Evolutionary conservation across 2,888 invertebrate genomes (phyloP), one percentile per base, ranked within the genome.

Genomic region (Cenopis cana): DNA sequence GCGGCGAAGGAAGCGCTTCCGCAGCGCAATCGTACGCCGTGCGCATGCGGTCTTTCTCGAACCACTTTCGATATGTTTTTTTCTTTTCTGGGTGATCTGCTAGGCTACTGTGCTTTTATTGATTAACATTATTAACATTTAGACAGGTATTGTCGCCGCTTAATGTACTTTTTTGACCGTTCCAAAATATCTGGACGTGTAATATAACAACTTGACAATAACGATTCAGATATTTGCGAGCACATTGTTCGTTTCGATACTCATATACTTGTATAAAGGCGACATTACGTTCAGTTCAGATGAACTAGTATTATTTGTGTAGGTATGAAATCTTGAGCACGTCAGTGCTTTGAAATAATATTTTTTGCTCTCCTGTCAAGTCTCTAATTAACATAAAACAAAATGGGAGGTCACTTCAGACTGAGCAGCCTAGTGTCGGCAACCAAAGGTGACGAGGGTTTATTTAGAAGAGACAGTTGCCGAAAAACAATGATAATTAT

Each of bases 1-100:
- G 52, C 52, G 14, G 20, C 36, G 64, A 64, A 38, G 64, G 64
- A 64, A 64, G 64, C 52, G 64, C 64, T 64, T 64, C 64, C 64
- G 64, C 52, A 38, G 64, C 64, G 64, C 64, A 64, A 54, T 54
- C 52, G 52, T 24, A 29, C 46, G 17, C 17, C 10, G 18, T 54
- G 24, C 50, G 61, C 62, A 14, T 14, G 62, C 62, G 52, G 8
- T 62, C 50, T 62, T 62, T 54, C 64, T 64, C 54, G 52, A 54
- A 64, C 24, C 52, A 54, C 64, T 64, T 64, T 64, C 52, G 24
- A 64, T 64, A 36, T 9, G 4, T 17, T 24, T 60, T 18, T 46
- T 46, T 59, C 20, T 20, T 8, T 59, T 18, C 1, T 24, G 24
- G 41, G 60, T n/a, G 60, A 46, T 10, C 46, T 9, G 46, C n/a